Evolutionary conservation across 2,113 vertebrate species (phyloP), one percentile per base, ranked within the genome.

Genomic region (Lipotes vexillifer): DNA sequence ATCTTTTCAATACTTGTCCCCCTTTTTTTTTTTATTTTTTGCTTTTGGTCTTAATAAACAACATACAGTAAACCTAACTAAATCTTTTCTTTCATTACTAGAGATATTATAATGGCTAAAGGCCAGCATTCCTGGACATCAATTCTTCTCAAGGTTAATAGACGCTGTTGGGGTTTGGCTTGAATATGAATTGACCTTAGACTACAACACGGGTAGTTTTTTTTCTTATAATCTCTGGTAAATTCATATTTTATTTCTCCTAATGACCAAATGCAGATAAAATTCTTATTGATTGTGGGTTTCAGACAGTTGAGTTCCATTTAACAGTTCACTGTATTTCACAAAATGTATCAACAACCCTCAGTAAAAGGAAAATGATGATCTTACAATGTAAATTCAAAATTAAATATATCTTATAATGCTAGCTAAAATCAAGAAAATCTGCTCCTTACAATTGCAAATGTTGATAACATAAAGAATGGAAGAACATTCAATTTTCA

Each of bases 391-490:
- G 21, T 78, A 72, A 91, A 80, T n/a, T 83, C 55, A 80, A 96
- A 82, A 63, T 94, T 96, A 72, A 91, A 78, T 83, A 41, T 68
- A 52, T 38, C 21, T 87, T 41, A 25, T 52, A 52, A 72, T 36
- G 27, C 18, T 66, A 85, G 72, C 29, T 72, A 96, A 95, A 92
- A 96, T 82, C 38, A 75, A 95, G 29, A 82, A 87, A 96, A 75
- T 66, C 12, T 81, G 27, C 41, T 85, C n/a, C 6, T 78, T 80
- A 95, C 20, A 92, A 74, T 66, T 77, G 25, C 59, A 80, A 84
- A 84, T 21, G 63, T 44, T 74, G 44, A 61, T 63, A 86, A 78
- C 3, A 13, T 55, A 81, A 80, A 92, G 25, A 95, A 94, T 27
- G 18, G 49, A 81, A 33, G 29, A 11, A 23, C 25, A 95, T 90